Evolutionary conservation across 2,888 invertebrate genomes (phyloP).

Genomic region (Cephus runcator): DNA sequence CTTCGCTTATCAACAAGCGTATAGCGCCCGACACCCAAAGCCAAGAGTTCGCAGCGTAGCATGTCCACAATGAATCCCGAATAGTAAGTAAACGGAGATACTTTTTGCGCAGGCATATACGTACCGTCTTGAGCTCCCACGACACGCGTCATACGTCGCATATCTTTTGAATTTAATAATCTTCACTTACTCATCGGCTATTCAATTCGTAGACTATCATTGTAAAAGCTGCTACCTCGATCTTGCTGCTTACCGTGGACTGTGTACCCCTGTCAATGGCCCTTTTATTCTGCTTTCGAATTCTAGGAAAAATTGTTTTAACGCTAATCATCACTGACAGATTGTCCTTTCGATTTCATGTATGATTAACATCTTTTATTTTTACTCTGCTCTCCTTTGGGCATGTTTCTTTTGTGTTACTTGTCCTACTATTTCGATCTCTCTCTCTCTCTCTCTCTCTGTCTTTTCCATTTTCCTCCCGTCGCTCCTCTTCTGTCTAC

Average conservation of each 20-base stretch:
- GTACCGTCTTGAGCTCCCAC: conserved; percentile 26
- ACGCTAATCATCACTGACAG: not conserved
- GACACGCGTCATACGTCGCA: not conserved
- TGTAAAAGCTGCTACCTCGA: not conserved
- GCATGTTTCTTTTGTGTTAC: conserved; percentile 3
- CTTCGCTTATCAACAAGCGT: not conserved
- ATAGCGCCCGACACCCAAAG: not conserved
- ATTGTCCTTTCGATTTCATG: not conserved
- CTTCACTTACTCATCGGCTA: not conserved
- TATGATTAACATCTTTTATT: conserved; percentile 26
- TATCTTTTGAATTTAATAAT: not conserved
- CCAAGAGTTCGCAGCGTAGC: conserved; percentile 46
- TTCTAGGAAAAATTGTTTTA: not conserved
- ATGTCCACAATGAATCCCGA: conserved; percentile 68
- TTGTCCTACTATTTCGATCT: conserved; percentile 7
- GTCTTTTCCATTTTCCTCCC: conserved; percentile 1
- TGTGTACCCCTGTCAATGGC: not conserved
- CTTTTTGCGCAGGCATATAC: conserved; percentile 22
- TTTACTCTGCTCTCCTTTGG: conserved; percentile 9
- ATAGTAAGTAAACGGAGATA: conserved; percentile 62
- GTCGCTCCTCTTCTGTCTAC: conserved; percentile 5
- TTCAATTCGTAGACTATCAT: not conserved
- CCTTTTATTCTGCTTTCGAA: not conserved
- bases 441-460: conserved; percentile 8
- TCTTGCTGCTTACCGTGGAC: not conserved